Evolutionary conservation across 2,113 vertebrate species (phyloP).

Genomic region (Plestiodon gilberti): DNA sequence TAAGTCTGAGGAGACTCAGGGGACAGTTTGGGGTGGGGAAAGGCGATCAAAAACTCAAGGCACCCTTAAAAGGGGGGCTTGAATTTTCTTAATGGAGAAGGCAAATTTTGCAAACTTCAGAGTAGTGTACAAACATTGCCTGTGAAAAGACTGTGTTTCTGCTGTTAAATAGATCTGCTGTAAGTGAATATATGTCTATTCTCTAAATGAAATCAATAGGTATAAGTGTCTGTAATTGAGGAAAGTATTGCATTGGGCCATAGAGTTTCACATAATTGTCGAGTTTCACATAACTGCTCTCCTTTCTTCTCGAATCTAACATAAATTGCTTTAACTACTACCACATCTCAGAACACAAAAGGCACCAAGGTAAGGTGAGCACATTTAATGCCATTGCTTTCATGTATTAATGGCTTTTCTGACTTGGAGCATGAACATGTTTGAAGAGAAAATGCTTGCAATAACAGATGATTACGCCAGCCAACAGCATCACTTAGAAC

Average conservation of each 20-base stretch:
- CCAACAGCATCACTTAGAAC: slow-evolving; percentile 42
- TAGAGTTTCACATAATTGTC: neutral
- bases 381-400: slow-evolving; percentile 51
- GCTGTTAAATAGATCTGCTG: too few relatives aligned
- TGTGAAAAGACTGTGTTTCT: too few relatives aligned
- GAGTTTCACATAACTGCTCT: neutral
- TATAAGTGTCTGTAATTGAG: neutral
- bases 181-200: neutral
- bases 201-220: neutral
- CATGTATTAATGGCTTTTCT: slow-evolving; percentile 37
- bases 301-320: slow-evolving; percentile 25
- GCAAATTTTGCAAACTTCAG: too few relatives aligned
- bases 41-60: too few relatives aligned
- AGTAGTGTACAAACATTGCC: too few relatives aligned
- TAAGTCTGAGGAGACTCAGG: too few relatives aligned
- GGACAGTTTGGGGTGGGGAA: too few relatives aligned
- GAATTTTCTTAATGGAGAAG: too few relatives aligned
- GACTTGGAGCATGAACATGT: slow-evolving; percentile 39
- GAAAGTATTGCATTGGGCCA: neutral
- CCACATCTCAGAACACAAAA: slow-evolving; percentile 19
- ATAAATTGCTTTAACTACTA: slow-evolving; percentile 42
- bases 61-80: too few relatives aligned
- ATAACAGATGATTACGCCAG: slow-evolving; percentile 48
- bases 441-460: slow-evolving; percentile 45
- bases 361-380: slow-evolving; percentile 26